Percentiles rank a stretch among this genome's conserved stretches.
phyloP scores from a whole-genome alignment of 2,113 vertebrate species.

The Silurus meridionalis region DNA sequence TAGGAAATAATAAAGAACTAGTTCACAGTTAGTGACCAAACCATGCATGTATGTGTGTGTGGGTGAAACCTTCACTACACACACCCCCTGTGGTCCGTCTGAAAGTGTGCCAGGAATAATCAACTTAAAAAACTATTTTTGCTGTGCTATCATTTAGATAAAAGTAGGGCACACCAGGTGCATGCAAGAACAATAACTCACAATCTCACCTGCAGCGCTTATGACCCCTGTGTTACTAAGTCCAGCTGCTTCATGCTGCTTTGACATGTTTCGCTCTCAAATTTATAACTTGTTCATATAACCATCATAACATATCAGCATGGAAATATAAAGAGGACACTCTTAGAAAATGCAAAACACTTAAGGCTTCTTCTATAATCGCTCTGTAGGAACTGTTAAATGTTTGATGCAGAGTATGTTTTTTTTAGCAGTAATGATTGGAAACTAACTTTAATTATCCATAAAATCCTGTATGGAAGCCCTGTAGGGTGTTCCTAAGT shows the following conservation, averaged over 20 bases:
- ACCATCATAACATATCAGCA: not conserved
- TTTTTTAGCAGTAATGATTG: not conserved
- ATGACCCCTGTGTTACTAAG: not conserved
- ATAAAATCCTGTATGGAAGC: not conserved
- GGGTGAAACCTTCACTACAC: constrained; percentile 48
- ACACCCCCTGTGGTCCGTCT: constrained; percentile 40
- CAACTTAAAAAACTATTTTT: constrained; percentile 48
- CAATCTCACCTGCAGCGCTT: constrained; percentile 14
- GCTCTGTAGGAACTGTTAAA: not conserved
- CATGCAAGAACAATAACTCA: constrained; percentile 30
- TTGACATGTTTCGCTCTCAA: not conserved
- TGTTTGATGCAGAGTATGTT: not conserved
- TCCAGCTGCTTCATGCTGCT: constrained; percentile 27
- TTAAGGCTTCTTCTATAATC: not conserved
- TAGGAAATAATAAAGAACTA: constrained; percentile 49
- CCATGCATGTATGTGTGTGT: not conserved
- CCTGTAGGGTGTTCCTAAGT: not conserved
- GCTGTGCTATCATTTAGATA: constrained; percentile 52
- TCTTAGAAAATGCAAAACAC: not conserved
- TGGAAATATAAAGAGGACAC: not conserved
- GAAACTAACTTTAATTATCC: not conserved
- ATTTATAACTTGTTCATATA: constrained; percentile 1
- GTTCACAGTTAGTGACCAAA: constrained; percentile 47
- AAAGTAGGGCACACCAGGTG: constrained; percentile 43
- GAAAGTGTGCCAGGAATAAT: constrained; percentile 54